Evolutionary conservation across 2,888 invertebrate species (phyloP).

Genomic region (Stratiomys singularior): DNA sequence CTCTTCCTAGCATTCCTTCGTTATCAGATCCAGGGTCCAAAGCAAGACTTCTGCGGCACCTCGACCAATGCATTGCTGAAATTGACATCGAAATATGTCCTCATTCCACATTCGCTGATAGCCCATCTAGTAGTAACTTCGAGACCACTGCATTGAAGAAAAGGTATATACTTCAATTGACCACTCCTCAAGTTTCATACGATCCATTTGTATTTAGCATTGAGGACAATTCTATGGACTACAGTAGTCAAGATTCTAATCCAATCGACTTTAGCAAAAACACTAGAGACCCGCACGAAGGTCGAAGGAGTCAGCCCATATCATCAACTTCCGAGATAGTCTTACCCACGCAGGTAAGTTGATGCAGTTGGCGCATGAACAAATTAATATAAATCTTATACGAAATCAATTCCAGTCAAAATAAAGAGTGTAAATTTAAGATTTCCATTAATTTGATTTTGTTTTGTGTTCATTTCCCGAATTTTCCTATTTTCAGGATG

Average conservation of each 20-base stretch:
- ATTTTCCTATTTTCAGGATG: slow-evolving; percentile 56
- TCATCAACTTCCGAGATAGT: slow-evolving; percentile 45
- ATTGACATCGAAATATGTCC: slow-evolving; percentile 70
- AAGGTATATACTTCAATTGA: slow-evolving; percentile 52
- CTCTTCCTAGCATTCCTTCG: slow-evolving; percentile 64
- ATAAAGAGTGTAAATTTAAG: too few relatives aligned
- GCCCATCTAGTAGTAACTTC: slow-evolving; percentile 61
- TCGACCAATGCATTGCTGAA: slow-evolving; percentile 71
- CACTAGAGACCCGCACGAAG: slow-evolving; percentile 37
- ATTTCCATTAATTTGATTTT: too few relatives aligned
- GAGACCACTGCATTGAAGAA: slow-evolving; percentile 58
- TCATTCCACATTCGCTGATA: slow-evolving; percentile 58
- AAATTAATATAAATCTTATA: too few relatives aligned
- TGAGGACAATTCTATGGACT: slow-evolving; percentile 62
- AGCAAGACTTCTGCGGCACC: slow-evolving; percentile 69
- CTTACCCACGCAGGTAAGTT: background rate
- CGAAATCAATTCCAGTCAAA: too few relatives aligned
- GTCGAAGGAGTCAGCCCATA: slow-evolving; percentile 51
- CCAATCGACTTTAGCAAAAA: slow-evolving; percentile 68
- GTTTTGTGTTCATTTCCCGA: too few relatives aligned
- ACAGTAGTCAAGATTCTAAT: slow-evolving; percentile 64
- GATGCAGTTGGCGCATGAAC: too few relatives aligned
- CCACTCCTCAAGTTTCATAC: background rate
- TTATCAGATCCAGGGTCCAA: slow-evolving; percentile 70
- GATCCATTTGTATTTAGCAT: slow-evolving; percentile 52